Base-by-base conservation (phyloP, 2,113 vertebrate species). In the Noctilio leporinus region DNA sequence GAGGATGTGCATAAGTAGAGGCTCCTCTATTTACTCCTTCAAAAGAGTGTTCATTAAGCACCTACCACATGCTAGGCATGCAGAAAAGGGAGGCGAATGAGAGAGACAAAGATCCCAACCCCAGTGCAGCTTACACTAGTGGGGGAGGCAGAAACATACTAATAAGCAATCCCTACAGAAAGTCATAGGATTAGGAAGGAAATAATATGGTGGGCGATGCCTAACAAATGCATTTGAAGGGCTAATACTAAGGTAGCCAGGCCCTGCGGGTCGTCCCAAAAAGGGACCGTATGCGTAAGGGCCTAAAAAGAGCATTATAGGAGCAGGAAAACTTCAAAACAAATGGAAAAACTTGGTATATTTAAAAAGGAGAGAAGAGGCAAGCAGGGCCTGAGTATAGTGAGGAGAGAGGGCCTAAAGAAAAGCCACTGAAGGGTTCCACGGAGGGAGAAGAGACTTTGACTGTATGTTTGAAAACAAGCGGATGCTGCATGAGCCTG, bases 191-290 rank as follows among this genome's bases (percentile, higher is more conserved):
- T 26, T 20, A 17, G 49, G 43, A 77, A 64, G 53, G 47, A 14
- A 20, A 10, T 6, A 1, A 4, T 8, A 1, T 3, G 38, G 4
- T 4, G 7, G 30, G 14, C 2, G 20, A 2, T 1, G 10, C 7
- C 22, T 26, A 65, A 9, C 8, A 38, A 35, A 20, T 7, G 0
- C 16, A 40, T 19, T 11, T 33, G 19, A 51, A 40, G 40, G 53
- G 40, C 1, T 26, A 3, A 33, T 8, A 17, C 43, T 43, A 19
- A 38, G 86, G 49, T 5, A 64, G 7, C 35, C 28, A 17, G 77
- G 43, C 47, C 33, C 77, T 4, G 0, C 35, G 59, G 76, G 38
- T 19, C 43, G 62, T 35, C 19, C n/a, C 12, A 8, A 33, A 43
- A 40, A 10, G 47, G n/a, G 10, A 20, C 2, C 20, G 2, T 45